A percentile compares a stretch with the other conserved stretches of the same genome.
Evolutionary conservation across 2,113 vertebrate genomes (phyloP).

Genomic region (Acrocephalus arundinaceus): DNA sequence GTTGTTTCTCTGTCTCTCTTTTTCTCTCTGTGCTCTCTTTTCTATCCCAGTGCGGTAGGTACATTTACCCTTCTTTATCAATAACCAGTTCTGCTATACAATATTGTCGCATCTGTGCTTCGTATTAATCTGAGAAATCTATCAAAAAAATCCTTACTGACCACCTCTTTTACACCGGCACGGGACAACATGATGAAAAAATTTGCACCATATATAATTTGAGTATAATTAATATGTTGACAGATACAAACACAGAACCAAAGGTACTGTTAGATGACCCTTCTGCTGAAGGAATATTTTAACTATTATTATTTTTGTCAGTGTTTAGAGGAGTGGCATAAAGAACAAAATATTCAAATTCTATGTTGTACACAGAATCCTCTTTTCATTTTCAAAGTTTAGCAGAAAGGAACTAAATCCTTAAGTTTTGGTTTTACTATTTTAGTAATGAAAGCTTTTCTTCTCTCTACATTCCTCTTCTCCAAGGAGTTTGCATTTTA

Average conservation of each 20-base stretch:
- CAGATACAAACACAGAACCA: not conserved
- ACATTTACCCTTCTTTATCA: too few relatives aligned
- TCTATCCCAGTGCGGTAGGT: rapidly evolving
- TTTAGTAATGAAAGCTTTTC: not conserved
- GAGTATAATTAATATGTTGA: not conserved
- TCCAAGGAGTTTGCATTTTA: not conserved
- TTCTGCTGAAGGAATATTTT: not conserved
- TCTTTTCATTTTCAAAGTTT: not conserved
- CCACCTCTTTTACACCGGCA: too few relatives aligned
- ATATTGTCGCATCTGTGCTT: not conserved
- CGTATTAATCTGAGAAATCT: not conserved
- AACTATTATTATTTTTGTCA: not conserved
- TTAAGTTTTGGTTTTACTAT: not conserved
- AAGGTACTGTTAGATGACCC: not conserved
- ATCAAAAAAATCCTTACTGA: too few relatives aligned
- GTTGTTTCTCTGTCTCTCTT: too few relatives aligned
- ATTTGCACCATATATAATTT: not conserved
- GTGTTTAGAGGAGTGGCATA: not conserved
- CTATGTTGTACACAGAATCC: not conserved
- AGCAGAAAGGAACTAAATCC: not conserved
- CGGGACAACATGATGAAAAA: not conserved
- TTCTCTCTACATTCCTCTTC: not conserved
- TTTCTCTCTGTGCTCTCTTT: too few relatives aligned
- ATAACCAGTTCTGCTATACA: not conserved
- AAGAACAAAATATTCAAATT: not conserved